phyloP scores from a whole-genome alignment of 2,888 invertebrate species.

The Melieria omissa region DNA sequence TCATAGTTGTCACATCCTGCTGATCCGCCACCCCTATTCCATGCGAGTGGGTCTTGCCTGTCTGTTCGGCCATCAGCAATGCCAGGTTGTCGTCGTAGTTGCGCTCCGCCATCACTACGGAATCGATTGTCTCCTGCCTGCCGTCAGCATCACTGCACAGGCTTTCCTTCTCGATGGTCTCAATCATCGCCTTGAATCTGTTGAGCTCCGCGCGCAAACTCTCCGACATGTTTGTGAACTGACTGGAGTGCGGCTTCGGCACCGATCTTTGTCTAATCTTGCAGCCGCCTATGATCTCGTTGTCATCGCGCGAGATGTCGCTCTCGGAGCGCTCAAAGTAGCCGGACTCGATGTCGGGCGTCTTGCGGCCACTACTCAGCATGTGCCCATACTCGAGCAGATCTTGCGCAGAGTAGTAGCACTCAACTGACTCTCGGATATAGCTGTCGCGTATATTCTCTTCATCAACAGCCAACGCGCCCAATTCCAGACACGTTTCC shows the following conservation, averaged over 20 bases:
- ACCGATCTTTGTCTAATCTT: conserved; percentile 8
- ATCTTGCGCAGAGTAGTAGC: conserved; percentile 59
- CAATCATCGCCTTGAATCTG: conserved; percentile 54
- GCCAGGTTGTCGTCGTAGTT: conserved; percentile 19
- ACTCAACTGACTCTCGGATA: conserved; percentile 56
- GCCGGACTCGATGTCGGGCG: conserved; percentile 58
- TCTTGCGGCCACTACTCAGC: conserved; percentile 51
- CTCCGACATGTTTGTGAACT: conserved; percentile 46
- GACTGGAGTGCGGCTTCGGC: conserved; percentile 15
- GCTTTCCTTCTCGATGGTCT: conserved; percentile 47
- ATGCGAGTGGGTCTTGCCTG: not conserved
- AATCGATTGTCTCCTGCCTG: conserved; percentile 39
- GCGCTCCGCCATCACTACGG: conserved; percentile 10
- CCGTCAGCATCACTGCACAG: conserved; percentile 1
- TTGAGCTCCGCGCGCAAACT: conserved; percentile 55
- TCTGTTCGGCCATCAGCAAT: not conserved
- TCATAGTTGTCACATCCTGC: conserved; percentile 1
- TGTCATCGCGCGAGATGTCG: conserved; percentile 57
- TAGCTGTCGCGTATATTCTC: conserved; percentile 41
- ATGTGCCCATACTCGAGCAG: conserved; percentile 56
- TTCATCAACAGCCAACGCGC: conserved; percentile 5
- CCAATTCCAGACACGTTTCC: not conserved
- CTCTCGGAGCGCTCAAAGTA: conserved; percentile 60
- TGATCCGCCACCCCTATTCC: conserved; percentile 1
- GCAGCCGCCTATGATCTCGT: conserved; percentile 40